Base-by-base conservation (phyloP, 92 coral and sea anemone genomes). In the Parazoanthus swiftii region DNA sequence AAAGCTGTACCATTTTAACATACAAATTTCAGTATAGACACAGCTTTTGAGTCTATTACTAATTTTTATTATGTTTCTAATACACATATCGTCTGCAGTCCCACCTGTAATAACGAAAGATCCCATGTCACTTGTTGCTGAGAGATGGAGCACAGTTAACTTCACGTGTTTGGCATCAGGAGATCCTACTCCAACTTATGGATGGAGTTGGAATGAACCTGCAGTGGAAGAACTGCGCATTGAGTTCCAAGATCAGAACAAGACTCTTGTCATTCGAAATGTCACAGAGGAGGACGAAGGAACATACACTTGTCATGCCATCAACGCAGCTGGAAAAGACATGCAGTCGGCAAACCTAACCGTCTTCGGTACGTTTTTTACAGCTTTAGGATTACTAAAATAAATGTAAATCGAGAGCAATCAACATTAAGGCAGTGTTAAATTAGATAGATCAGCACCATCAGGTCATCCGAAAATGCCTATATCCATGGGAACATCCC, bases 121-220 rank as follows among this genome's bases (percentile, higher is more conserved):
- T 51, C 81, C 65, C 10, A 59, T 6, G 63, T 78, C 81, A 43
- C 81, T 44, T 78, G 81, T 78, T 46, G 81, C 81, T 46, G 81
- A 78, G 65, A 78, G 81, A 39, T 78, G 81, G 81, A 78, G 81
- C 81, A 48, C 81, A 4, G 6, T 78, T 7, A 78, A 48, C 37
- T 78, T 78, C 81, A 78, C 81, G 8, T 78, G 63, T 78, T n/a
- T n/a, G 8, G 81, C 81, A 46, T 20, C 37, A 20, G 81, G 81
- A 3, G 81, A 78, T 78, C 81, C 81, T 5, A 14, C 14, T 8
- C 81, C 81, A 16, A 46, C 37, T 78, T 78, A 78, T 51, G 20
- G 23, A 46, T 78, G 81, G 81, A 78, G 50, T 36, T 36, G 46
- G 8, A 48, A 77, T 11, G 65, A 66, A 78, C 35, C 63, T 21